phyloP scores from a whole-genome alignment of 2,797 vertebrate species.

The Brachyrhaphis roseni region DNA sequence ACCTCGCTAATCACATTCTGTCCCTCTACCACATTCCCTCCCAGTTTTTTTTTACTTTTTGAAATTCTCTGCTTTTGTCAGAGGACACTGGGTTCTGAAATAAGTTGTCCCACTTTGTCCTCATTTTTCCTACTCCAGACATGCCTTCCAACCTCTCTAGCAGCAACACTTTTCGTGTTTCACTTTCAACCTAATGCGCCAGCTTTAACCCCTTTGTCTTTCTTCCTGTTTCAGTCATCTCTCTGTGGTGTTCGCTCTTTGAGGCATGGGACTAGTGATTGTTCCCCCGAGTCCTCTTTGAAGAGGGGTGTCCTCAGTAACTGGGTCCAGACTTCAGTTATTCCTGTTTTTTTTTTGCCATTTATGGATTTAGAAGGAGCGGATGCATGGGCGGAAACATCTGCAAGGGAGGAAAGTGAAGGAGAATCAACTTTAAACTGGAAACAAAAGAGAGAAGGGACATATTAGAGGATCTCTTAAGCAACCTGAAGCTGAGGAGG shows the following conservation, averaged over 20 bases:
- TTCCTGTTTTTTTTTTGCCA: background rate
- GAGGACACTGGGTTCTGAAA: constrained; percentile 7
- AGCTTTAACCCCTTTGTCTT: constrained; percentile 9
- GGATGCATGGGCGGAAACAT: background rate
- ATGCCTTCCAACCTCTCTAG: background rate
- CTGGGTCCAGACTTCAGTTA: constrained; percentile 18
- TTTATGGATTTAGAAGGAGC: background rate
- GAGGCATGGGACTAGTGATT: constrained; percentile 8
- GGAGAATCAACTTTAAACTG: background rate
- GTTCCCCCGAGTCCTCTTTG: constrained; percentile 5
- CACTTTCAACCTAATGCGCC: background rate
- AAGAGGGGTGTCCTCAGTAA: constrained; percentile 19
- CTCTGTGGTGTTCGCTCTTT: constrained; percentile 32
- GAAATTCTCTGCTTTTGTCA: constrained; percentile 7
- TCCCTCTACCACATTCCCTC: constrained; percentile 6
- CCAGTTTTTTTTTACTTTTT: background rate
- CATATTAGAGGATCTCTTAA: background rate
- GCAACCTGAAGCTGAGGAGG: background rate
- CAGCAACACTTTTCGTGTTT: constrained; percentile 5
- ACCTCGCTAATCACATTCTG: background rate
- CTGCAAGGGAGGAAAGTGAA: background rate
- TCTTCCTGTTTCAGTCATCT: constrained; percentile 11
- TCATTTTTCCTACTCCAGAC: background rate
- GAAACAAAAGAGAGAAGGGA: background rate
- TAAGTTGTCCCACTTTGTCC: background rate